phyloP scores from a whole-genome alignment of 2,113 vertebrate genomes.

The Talpa occidentalis region DNA sequence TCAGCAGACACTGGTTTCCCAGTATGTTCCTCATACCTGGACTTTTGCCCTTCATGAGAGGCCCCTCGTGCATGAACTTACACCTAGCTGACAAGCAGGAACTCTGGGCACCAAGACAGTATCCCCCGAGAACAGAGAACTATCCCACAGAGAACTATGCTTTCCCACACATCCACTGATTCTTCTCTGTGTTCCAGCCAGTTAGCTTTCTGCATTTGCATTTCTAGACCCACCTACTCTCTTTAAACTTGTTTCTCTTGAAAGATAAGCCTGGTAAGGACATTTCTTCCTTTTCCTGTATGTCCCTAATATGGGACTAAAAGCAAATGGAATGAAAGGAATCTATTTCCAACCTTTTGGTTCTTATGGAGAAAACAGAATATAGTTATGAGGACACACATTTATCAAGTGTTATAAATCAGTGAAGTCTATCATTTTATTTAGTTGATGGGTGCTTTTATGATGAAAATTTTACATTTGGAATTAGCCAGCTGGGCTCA shows the following conservation, averaged over 20 bases:
- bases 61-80: too few relatives aligned
- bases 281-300: not conserved
- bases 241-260: slow-evolving; percentile 4
- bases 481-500: too few relatives aligned
- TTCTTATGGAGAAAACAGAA: not conserved
- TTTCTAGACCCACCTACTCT: not conserved
- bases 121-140: too few relatives aligned
- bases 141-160: not conserved
- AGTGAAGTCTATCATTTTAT: slow-evolving; percentile 17
- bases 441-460: not conserved
- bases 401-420: not conserved
- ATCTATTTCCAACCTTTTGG: not conserved
- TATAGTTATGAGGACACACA: not conserved
- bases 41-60: too few relatives aligned
- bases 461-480: too few relatives aligned
- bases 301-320: not conserved
- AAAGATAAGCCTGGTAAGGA: not conserved
- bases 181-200: not conserved
- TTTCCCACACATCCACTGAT: not conserved
- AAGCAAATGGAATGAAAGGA: slow-evolving; percentile 2
- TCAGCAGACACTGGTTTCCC: too few relatives aligned
- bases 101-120: too few relatives aligned
- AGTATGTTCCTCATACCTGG: too few relatives aligned
- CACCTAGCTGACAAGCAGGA: too few relatives aligned
- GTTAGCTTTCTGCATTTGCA: not conserved